Base-by-base conservation (phyloP, 2,888 invertebrate genomes). In the Pyrochroa serraticornis region DNA sequence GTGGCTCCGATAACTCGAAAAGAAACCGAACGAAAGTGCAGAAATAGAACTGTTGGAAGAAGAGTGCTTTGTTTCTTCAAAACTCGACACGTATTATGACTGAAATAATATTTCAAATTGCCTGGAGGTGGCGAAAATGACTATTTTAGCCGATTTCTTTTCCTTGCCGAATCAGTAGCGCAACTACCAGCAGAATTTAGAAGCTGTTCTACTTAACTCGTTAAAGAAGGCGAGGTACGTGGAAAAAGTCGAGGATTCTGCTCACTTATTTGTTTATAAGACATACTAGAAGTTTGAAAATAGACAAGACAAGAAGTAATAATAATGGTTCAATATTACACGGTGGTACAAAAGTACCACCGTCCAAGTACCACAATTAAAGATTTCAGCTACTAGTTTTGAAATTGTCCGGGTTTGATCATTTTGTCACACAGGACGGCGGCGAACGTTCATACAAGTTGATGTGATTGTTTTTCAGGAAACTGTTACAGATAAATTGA, bases 41-140 rank as follows among this genome's bases (percentile, higher is more conserved):
- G 22, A 41, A 49, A 49, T 49, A 49, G 49, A 49, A 49, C 49
- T 42, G 32, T 48, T n/a, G n/a, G 33, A 12, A 33, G 13, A 37
- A 41, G 30, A 5, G 31, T 36, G 36, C 30, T 54, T 54, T 46
- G 46, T 39, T 37, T 35, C 53, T 41, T 39, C 39, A 46, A 38
- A 43, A 53, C 9, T 46, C 34, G 53, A 53, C 36, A 52, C 46
- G 33, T 1, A 12, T 42, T 42, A 42, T 42, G 32, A n/a, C 22
- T 34, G 36, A 7, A 33, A 37, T 8, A 37, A 46, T 46, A 53
- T 53, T 36, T 41, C 39, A 46, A 33, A 14, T 7, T 53, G n/a
- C 10, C 33, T 9, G 30, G 10, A 53, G 30, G 34, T 9, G 37
- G 13, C 33, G 32, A 44, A 36, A 44, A 32, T 12, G 30, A n/a